A percentile compares a stretch with the other conserved stretches of the same genome.
Evolutionary conservation across 2,797 vertebrate species (phyloP).

Genomic region (Pseudotriccus pelzelni): DNA sequence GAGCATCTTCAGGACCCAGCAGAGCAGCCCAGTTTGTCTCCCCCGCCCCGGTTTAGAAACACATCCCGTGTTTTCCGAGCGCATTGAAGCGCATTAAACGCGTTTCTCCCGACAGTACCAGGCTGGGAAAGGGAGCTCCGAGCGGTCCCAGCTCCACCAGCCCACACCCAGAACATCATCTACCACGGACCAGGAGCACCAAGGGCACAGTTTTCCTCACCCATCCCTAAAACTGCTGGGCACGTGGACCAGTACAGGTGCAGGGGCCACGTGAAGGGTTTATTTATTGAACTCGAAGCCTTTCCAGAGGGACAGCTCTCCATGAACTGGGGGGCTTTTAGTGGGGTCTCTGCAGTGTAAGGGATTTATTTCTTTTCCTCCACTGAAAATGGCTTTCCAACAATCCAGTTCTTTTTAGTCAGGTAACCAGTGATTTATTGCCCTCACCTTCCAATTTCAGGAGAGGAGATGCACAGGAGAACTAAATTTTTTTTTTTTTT

Average conservation of each 20-base stretch:
- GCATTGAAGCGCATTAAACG: too few species aligned
- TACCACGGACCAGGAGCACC: neutral
- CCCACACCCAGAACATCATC: fast-evolving
- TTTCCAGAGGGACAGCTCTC: neutral
- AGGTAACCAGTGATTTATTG: neutral
- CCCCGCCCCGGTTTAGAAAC: neutral
- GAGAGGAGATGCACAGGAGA: neutral
- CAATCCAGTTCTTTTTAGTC: neutral
- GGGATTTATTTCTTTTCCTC: neutral
- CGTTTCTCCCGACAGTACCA: too few species aligned
- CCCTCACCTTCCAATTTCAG: neutral
- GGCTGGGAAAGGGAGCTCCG: fast-evolving
- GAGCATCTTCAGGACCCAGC: fast-evolving
- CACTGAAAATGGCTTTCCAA: neutral
- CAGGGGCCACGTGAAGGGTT: neutral
- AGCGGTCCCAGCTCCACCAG: neutral
- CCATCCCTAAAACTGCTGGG: neutral
- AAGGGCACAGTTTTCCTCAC: neutral
- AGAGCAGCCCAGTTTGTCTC: fast-evolving
- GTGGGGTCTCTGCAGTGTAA: neutral
- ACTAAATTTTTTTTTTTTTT: neutral
- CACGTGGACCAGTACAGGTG: neutral
- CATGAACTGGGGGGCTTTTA: neutral
- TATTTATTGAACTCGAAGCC: neutral
- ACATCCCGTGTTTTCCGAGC: too few species aligned